Base-by-base conservation (phyloP, 2,113 vertebrate species). In the Helogale parvula region DNA sequence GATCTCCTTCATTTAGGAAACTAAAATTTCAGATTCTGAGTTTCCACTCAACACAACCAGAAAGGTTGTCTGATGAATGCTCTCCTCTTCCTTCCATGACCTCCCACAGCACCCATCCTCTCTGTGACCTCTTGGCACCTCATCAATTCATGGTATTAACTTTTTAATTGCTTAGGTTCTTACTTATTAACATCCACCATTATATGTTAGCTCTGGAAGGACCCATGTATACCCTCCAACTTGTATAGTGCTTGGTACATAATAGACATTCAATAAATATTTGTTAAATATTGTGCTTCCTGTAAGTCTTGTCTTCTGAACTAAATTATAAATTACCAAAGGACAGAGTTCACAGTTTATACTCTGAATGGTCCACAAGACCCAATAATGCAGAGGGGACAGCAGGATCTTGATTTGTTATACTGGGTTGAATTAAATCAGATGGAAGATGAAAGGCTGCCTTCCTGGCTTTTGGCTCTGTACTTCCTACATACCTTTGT, bases 251-350 rank as follows among this genome's bases (percentile, higher is more conserved):
- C 50, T 84, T 89, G 86, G 54, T 27, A 84, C 13, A 65, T 33
- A 54, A 88, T 65, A 79, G 38, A 17, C 45, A 82, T 95, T 77
- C 66, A 92, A 76, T 85, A 96, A 94, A 79, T 85, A 95, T 86
- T 88, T 95, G 38, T 82, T 65, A 93, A 93, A 50, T 86, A 89
- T n/a, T 88, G 25, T 66, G 4, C 52, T 94, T 97, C 23, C 45
- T 82, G 8, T 88, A 97, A 80, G 68, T 65, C 63, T 93, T 97
- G 4, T 89, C 69, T 95, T 96, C 52, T 74, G 47, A 95, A 29
- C n/a, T 93, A 60, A 86, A 92, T 84, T 90, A 84, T 87, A 76
- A 90, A 52, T 68, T 86, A 60, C n/a, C 63, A 81, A 79, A 81
- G 41, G 33, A 52, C n/a, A 81, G 33, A 88, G 77, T 92, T 96